phyloP scores from a whole-genome alignment of 2,888 invertebrate species.

The Tenodera sinensis region DNA sequence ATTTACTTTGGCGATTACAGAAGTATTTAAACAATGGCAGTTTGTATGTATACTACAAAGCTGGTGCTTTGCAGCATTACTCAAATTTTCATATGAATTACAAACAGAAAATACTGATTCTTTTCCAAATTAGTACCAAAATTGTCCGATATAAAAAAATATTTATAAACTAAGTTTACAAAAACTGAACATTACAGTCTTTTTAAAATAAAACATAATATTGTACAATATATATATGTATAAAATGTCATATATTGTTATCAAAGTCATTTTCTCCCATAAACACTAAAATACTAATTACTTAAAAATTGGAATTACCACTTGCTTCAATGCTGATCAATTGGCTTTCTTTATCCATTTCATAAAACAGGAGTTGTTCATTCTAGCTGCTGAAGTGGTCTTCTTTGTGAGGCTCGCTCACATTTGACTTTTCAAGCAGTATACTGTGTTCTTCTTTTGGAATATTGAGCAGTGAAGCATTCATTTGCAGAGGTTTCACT shows the following conservation, averaged over 20 bases:
- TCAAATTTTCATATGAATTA: background rate
- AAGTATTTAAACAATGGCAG: background rate
- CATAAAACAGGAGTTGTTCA: background rate
- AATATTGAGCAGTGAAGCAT: too few relatives aligned
- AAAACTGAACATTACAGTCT: constrained; percentile 15
- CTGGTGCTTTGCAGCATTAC: background rate
- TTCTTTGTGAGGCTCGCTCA: background rate
- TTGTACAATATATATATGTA: constrained; percentile 20
- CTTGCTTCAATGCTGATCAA: background rate
- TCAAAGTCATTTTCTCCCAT: constrained; percentile 16
- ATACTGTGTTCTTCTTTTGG: too few relatives aligned
- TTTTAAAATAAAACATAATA: constrained; percentile 16
- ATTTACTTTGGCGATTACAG: background rate
- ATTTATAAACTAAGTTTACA: constrained; percentile 10
- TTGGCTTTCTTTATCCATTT: background rate
- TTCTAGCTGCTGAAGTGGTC: background rate
- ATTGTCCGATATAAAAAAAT: constrained; percentile 21
- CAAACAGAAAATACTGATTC: constrained; percentile 18
- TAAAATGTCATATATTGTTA: constrained; percentile 24
- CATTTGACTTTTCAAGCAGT: too few relatives aligned
- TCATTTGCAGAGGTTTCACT: too few relatives aligned
- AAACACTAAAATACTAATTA: constrained; percentile 16
- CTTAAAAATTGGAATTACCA: constrained; percentile 13
- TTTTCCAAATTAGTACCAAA: constrained; percentile 18
- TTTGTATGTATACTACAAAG: background rate